Base-by-base conservation (phyloP, 1,140 invertebrate species). In the Drosophila eugracilis region DNA sequence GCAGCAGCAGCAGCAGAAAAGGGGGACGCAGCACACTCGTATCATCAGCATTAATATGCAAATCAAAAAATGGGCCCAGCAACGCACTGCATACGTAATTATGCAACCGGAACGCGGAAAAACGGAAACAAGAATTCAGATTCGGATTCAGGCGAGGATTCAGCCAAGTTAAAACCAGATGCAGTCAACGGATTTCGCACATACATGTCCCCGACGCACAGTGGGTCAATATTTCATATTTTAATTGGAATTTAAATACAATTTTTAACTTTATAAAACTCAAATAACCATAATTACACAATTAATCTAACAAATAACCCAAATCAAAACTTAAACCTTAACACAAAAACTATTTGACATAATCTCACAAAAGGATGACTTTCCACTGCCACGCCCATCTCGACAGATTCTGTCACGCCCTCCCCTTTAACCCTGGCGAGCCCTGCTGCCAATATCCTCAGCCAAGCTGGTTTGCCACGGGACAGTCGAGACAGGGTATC, bases 31-130 rank as follows among this genome's bases (percentile, higher is more conserved):
- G n/a, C n/a, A n/a, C n/a, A 73, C 48, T 48, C 37, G 41, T 50
- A 50, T 54, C 72, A 72, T 66, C 34, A 45, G 62, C 76, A 85
- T 85, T 80, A 86, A 85, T 85, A 85, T 85, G 81, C 73, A 86
- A 85, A 86, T 85, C 69, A 74, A 63, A 67, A 74, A 49, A 42
- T 52, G 69, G 65, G 50, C 65, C 50, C 48, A 48, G 54, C 58
- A 75, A 71, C 75, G 80, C 72, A 80, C 44, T 74, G 81, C 81
- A 50, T 62, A 66, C 71, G 55, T 57, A 74, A 52, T 65, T 75
- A 74, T 74, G 47, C 50, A 63, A 17, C 44, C 37, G 45, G 63
- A 67, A 62, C 36, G 49, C 34, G 48, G 48, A 60, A 39, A 52
- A 62, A 36, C 37, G 28, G 58, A 42, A 65, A 28, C 62, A 21